phyloP scores from a whole-genome alignment of 2,113 vertebrate genomes.

The Nanger granti region DNA sequence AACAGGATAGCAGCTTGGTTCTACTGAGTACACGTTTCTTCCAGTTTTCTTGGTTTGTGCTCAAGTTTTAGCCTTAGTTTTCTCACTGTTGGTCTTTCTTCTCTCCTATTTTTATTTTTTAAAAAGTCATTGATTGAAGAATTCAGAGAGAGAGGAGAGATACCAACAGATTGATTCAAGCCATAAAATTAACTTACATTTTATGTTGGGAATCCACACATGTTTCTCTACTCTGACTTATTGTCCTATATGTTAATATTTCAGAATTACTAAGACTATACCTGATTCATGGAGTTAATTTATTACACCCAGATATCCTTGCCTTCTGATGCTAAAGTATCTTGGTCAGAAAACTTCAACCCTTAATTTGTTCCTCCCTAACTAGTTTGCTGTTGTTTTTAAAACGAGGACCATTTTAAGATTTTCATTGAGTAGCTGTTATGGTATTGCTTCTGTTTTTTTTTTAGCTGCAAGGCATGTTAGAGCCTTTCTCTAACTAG shows the following conservation, averaged over 20 bases:
- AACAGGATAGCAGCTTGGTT: not conserved
- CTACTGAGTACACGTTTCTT: not conserved
- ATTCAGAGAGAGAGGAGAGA: not conserved
- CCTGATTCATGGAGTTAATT: not conserved
- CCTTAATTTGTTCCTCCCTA: not conserved
- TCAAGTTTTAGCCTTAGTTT: not conserved
- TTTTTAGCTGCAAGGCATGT: not conserved
- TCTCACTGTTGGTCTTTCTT: not conserved
- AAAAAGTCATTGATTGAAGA: not conserved
- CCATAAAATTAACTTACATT: not conserved
- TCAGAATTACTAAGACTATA: not conserved
- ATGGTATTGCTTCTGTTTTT: not conserved
- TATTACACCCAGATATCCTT: not conserved
- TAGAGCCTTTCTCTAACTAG: not conserved
- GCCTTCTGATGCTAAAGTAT: not conserved
- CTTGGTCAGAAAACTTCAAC: constrained; percentile 20
- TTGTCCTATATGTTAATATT: not conserved
- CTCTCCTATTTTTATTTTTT: not conserved
- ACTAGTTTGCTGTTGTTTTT: not conserved
- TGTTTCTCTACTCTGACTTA: constrained; percentile 13
- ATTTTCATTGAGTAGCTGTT: not conserved
- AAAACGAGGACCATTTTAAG: not conserved
- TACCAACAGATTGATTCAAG: not conserved
- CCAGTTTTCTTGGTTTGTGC: not conserved
- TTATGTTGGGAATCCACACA: not conserved